phyloP scores from a whole-genome alignment of 2,113 vertebrate genomes.

The Glaucidium brasilianum region DNA sequence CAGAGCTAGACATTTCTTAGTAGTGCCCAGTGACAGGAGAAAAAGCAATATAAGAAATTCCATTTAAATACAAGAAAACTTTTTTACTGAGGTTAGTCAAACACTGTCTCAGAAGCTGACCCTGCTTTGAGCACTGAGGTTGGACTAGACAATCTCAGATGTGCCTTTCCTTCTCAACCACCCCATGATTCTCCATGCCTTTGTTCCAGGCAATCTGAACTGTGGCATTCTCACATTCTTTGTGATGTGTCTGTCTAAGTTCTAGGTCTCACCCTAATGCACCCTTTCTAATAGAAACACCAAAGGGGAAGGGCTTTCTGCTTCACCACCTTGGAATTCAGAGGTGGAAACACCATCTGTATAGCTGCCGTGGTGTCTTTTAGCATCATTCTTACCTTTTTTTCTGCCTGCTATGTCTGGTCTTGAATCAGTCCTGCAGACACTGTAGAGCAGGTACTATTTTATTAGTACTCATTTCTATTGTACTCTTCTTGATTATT shows the following conservation, averaged over 20 bases:
- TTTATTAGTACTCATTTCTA: neutral
- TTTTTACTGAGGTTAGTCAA: neutral
- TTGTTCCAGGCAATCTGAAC: neutral
- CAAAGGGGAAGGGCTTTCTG: neutral
- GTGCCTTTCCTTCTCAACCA: neutral
- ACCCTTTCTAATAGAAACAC: neutral
- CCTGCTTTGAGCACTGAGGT: neutral
- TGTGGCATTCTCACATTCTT: neutral
- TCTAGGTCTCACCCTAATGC: neutral
- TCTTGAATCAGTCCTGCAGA: neutral
- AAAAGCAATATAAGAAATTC: neutral
- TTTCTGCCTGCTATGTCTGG: neutral
- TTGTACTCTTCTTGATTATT: neutral
- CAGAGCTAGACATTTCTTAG: neutral
- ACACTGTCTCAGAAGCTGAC: neutral
- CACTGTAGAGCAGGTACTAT: neutral
- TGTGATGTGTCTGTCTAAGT: neutral
- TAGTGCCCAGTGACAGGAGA: neutral
- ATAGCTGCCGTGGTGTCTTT: neutral
- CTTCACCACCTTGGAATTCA: neutral
- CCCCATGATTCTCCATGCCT: neutral
- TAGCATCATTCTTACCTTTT: neutral
- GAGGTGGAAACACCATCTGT: neutral
- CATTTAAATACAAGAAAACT: neutral
- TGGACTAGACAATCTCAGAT: neutral